Evolutionary conservation across 2,888 invertebrate species (phyloP), one percentile per base, ranked within the genome.

Genomic region (Orthosia cruda): DNA sequence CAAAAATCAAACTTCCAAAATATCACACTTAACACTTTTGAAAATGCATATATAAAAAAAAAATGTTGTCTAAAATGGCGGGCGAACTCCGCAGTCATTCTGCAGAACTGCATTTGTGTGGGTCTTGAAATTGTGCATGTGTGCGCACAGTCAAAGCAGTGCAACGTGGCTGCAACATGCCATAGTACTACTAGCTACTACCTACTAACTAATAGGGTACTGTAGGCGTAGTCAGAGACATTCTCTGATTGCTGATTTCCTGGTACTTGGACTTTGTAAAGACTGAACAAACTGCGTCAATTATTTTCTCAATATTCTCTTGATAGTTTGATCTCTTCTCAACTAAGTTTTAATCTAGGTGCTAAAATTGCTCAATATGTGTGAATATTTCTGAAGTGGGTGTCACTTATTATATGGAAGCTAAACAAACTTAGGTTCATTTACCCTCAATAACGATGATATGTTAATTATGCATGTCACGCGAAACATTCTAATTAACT

Each of bases 201-300:
- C 70, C 83, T 80, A 81, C 70, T 80, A 70, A 75, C 77, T 80
- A 87, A 88, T 85, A 92, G 91, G 90, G 90, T 89, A 86, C 88
- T 86, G 89, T 90, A 94, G 93, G 94, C 93, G 94, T 93, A 93
- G 90, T 87, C 88, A 74, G 85, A 88, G 90, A 93, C 92, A 93
- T 93, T 93, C 93, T 91, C 91, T 89, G 83, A 82, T 89, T 90
- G 85, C 90, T 92, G 87, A 90, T 86, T 93, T 94, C 94, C 93
- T 95, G 90, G 92, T 94, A 91, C 85, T 85, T 85, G 54, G 68
- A 80, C 69, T 74, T 62, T 61, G 75, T 73, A 57, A 20, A 71
- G n/a, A 62, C 61, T 18, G 26, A 72, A 73, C 3, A 32, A 59
- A 67, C 20, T 59, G 57, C 26, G 13, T 23, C n/a, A 26, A 62